Evolutionary conservation across 2,113 vertebrate genomes (phyloP), one percentile per base, ranked within the genome.

Genomic region (Periophthalmus modestus): DNA sequence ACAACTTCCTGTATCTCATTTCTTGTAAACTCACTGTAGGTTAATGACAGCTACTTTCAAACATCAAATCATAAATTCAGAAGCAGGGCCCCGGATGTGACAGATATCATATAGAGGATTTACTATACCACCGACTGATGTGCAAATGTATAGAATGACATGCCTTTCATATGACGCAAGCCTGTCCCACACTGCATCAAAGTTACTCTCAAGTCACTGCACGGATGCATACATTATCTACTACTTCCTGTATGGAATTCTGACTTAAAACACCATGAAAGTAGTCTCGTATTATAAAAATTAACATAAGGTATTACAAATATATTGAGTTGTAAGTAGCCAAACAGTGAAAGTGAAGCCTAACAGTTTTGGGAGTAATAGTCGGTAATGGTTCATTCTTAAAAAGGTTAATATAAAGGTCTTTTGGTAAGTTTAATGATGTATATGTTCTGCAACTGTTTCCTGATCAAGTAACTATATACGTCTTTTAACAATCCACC

Each of bases 341-440:
- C 28, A 28, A 28, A 28, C 10, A 14, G 58, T 33, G 13, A 14
- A 28, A 33, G 55, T 57, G 15, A 33, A 61, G 23, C 13, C 33
- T 23, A 15, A 15, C 6, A 16, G 39, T 57, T 7, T 23, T 57
- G 7, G 59, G 5, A 33, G 5, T 18, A 14, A 62, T 62, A 16
- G 5, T 34, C 58, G 34, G 24, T 33, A 61, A 33, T 33, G 28
- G 28, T 62, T 6, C 15, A 11, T 65, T n/a, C 7, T 34, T 16
- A n/a, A 62, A 65, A n/a, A 65, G 34, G 62, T 43, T 21, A 65
- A 39, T 4, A n/a, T 21, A 65, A 65, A 65, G 62, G 9, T n/a
- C 62, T n/a, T 13, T 65, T 34, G 15, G 33, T 14, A 33, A 9
- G 33, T 65, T 39, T 21, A 13, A 65, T 65, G 62, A 65, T 65